Evolutionary conservation across 2,888 invertebrate species (phyloP).

Genomic region (Clitarchus hookeri): DNA sequence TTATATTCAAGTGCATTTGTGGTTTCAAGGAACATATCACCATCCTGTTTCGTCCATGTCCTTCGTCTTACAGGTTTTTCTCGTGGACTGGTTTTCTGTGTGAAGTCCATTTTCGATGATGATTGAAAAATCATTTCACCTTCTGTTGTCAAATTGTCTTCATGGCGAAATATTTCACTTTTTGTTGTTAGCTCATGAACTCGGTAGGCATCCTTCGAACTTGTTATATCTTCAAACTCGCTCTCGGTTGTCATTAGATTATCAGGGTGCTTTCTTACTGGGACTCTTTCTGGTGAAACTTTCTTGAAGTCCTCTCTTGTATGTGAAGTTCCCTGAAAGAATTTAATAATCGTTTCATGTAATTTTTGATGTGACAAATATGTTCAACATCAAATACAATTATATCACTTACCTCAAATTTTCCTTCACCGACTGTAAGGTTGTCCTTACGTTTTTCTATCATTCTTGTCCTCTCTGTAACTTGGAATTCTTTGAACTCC

Average conservation of each 20-base stretch:
- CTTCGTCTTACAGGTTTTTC: slow-evolving; percentile 64
- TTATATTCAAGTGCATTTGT: slow-evolving; percentile 63
- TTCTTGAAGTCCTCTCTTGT: slow-evolving; percentile 51
- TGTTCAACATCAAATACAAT: background rate
- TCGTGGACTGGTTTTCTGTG: slow-evolving; percentile 62
- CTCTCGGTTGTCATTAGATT: slow-evolving; percentile 44
- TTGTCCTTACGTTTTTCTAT: slow-evolving; percentile 67
- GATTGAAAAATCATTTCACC: slow-evolving; percentile 67
- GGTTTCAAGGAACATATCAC: slow-evolving; percentile 66
- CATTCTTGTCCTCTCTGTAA: slow-evolving; percentile 63
- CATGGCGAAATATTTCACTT: slow-evolving; percentile 44
- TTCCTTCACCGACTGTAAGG: slow-evolving; percentile 66
- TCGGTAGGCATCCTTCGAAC: slow-evolving; percentile 46
- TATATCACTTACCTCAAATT: slow-evolving; percentile 52
- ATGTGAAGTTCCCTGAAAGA: slow-evolving; percentile 51
- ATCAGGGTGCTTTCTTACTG: slow-evolving; percentile 40
- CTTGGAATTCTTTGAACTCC: slow-evolving; percentile 63
- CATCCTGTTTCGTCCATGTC: slow-evolving; percentile 74
- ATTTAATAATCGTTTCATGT: background rate
- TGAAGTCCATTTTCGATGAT: slow-evolving; percentile 66
- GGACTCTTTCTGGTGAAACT: slow-evolving; percentile 38
- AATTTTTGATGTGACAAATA: too few relatives aligned
- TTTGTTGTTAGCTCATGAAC: slow-evolving; percentile 44
- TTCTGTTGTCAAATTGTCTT: slow-evolving; percentile 48
- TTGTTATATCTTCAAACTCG: slow-evolving; percentile 46